Evolutionary conservation across 2,113 vertebrate genomes (phyloP).

Genomic region (Platysteira castanea): DNA sequence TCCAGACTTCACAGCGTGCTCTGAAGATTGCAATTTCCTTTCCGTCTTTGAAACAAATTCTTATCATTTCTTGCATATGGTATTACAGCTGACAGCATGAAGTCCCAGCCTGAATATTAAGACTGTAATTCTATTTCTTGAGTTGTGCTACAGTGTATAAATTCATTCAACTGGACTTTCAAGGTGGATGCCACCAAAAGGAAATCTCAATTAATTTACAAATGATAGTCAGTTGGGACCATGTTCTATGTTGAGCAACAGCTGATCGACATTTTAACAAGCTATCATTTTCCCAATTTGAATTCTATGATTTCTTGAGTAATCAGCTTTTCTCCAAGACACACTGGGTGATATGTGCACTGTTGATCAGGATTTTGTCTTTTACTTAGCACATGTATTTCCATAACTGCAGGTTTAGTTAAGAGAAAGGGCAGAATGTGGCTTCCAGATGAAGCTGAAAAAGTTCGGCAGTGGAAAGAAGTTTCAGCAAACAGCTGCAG

Average conservation of each 20-base stretch:
- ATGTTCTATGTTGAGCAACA: not conserved
- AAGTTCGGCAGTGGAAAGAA: not conserved
- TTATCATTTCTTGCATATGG: conserved; percentile 44
- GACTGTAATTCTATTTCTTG: not conserved
- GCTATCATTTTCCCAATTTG: not conserved
- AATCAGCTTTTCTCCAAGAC: not conserved
- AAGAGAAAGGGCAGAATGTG: not conserved
- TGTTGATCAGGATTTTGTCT: not conserved
- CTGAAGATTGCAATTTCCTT: conserved; percentile 32
- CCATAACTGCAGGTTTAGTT: not conserved
- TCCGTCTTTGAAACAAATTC: conserved; percentile 22
- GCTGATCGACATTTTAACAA: not conserved
- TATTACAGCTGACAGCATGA: not conserved
- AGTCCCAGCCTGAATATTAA: not conserved
- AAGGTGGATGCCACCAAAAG: not conserved
- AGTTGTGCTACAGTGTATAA: not conserved
- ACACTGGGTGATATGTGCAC: not conserved
- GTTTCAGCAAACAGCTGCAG: not conserved
- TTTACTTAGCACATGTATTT: not conserved
- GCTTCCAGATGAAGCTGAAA: not conserved
- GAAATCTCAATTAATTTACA: not conserved
- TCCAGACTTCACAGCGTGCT: conserved; percentile 11
- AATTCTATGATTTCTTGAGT: not conserved
- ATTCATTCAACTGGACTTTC: not conserved
- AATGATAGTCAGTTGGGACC: not conserved